Conservation (phyloP, 2,113 vertebrate genomes). For the Apodemus sylvaticus region DNA sequence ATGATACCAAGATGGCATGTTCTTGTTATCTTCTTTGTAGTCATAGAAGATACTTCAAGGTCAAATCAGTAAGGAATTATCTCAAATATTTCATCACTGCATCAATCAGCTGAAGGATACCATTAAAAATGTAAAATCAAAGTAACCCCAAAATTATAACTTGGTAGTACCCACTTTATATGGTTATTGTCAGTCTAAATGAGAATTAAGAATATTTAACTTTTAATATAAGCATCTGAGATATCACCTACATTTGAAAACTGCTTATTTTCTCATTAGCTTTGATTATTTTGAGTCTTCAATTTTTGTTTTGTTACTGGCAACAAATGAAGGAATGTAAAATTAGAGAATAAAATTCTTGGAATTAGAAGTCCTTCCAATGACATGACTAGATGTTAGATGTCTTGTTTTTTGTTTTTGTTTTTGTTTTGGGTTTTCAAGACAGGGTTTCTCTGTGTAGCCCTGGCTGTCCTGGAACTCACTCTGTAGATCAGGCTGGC, state of each 20-base stretch:
- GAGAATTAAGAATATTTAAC: background rate
- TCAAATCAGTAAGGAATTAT: background rate
- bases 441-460: no score
- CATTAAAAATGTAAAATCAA: background rate
- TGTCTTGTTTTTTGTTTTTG: no score
- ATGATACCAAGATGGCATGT: background rate
- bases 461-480: no score
- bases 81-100: background rate
- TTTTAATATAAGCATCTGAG: background rate
- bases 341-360: background rate
- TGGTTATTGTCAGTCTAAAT: background rate
- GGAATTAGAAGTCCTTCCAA: background rate
- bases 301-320: conserved; percentile 14
- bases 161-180: background rate
- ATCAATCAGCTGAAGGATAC: background rate
- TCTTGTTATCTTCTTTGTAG: background rate
- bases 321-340: background rate
- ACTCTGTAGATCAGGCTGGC: no score
- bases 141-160: background rate
- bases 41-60: background rate
- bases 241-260: background rate
- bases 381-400: background rate
- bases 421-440: no score
- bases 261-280: background rate
- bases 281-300: background rate